Evolutionary conservation across 1,140 invertebrate species (phyloP).

Genomic region (Drosophila rufa): DNA sequence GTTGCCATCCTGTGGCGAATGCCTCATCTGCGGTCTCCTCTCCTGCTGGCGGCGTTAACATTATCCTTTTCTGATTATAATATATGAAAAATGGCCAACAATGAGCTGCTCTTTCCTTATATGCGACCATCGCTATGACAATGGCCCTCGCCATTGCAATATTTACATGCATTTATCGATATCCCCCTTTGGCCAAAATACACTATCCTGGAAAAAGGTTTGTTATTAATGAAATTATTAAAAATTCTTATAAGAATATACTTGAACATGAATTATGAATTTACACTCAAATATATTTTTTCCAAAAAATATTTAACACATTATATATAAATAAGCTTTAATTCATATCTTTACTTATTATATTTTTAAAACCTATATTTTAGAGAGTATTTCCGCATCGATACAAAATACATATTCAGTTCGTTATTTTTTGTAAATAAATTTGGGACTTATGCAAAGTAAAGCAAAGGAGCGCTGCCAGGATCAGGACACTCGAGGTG

Average conservation of each 20-base stretch:
- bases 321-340: too few relatives aligned
- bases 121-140: slow-evolving; percentile 34
- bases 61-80: slow-evolving; percentile 76
- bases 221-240: too few relatives aligned
- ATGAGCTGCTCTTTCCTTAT: slow-evolving; percentile 24
- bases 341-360: too few relatives aligned
- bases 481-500: slow-evolving; percentile 37
- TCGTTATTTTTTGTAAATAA: slow-evolving; percentile 61
- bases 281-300: too few relatives aligned
- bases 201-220: background rate
- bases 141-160: slow-evolving; percentile 35
- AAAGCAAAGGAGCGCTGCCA: slow-evolving; percentile 27
- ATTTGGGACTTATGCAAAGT: slow-evolving; percentile 75
- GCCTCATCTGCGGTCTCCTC: slow-evolving; percentile 30
- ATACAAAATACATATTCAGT: background rate
- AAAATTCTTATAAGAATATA: too few relatives aligned
- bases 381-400: background rate
- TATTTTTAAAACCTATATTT: background rate
- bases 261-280: too few relatives aligned
- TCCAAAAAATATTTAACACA: too few relatives aligned
- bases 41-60: slow-evolving; percentile 57
- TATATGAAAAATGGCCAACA: slow-evolving; percentile 71
- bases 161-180: slow-evolving; percentile 76
- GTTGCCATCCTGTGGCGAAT: slow-evolving; percentile 11
- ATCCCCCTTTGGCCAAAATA: slow-evolving; percentile 21